Evolutionary conservation across 1,140 invertebrate species (phyloP).

Genomic region (Dreissena rostriformis): DNA sequence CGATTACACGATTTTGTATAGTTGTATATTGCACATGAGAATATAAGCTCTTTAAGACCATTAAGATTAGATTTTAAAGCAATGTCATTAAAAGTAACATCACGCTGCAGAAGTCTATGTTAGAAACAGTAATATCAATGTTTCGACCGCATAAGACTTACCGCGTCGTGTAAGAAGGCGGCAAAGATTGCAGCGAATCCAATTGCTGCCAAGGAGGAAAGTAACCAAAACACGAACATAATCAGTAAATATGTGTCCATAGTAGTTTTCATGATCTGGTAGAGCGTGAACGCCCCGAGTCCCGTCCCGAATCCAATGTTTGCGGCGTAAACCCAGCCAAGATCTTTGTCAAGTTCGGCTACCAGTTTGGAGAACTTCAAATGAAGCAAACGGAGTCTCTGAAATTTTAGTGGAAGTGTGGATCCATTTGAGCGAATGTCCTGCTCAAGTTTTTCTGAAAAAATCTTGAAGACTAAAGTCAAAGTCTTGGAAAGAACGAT

Average conservation of each 20-base stretch:
- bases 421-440: background rate
- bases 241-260: background rate
- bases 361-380: constrained; percentile 36
- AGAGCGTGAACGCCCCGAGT: constrained; percentile 7
- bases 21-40: too few relatives aligned
- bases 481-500: too few relatives aligned
- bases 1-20: too few relatives aligned
- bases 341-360: constrained; percentile 20
- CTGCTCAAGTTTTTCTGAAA: too few relatives aligned
- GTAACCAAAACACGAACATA: constrained; percentile 21
- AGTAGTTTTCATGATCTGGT: constrained; percentile 3
- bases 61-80: too few relatives aligned
- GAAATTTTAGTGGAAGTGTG: constrained; percentile 1
- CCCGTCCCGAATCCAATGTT: background rate
- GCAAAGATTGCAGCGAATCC: constrained; percentile 2
- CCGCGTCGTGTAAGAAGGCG: constrained; percentile 13
- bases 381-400: constrained; percentile 38
- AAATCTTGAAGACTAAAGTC: too few relatives aligned
- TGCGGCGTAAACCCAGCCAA: constrained; percentile 11
- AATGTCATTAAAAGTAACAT: too few relatives aligned
- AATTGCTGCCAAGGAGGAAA: background rate
- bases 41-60: too few relatives aligned
- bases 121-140: too few relatives aligned
- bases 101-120: too few relatives aligned
- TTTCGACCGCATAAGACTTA: background rate